Evolutionary conservation across 1,140 invertebrate genomes (phyloP).

Genomic region (Drosophila albomicans): DNA sequence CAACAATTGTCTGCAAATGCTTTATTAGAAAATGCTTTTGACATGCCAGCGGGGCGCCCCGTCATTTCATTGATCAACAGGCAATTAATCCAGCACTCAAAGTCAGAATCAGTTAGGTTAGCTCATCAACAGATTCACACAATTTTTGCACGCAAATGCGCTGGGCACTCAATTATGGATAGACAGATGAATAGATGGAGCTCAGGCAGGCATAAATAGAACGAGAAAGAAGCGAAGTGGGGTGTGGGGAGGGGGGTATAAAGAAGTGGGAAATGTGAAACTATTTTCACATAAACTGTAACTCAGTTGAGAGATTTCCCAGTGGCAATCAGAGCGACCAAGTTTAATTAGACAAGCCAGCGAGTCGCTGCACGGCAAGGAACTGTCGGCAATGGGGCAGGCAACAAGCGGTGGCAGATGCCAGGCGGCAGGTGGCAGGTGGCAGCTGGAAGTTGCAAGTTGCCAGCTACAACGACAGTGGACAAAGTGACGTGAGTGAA

Average conservation of each 20-base stretch:
- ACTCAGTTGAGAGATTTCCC: conserved; percentile 69
- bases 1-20: conserved; percentile 72
- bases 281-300: conserved; percentile 76
- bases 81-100: conserved; percentile 18
- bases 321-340: conserved; percentile 75
- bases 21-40: conserved; percentile 75
- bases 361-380: neutral
- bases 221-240: conserved; percentile 21
- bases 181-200: conserved; percentile 22
- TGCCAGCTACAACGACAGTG: conserved; percentile 48
- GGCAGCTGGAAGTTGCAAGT: conserved; percentile 17
- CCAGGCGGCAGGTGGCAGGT: conserved; percentile 34
- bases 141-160: conserved; percentile 79
- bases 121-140: conserved; percentile 77
- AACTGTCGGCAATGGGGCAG: conserved; percentile 6
- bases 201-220: conserved; percentile 30
- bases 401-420: conserved; percentile 26
- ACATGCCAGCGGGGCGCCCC: conserved; percentile 57
- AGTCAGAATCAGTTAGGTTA: conserved; percentile 41
- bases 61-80: conserved; percentile 1
- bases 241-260: neutral
- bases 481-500: conserved; percentile 74
- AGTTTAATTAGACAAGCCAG: conserved; percentile 73
- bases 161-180: conserved; percentile 55
- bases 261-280: conserved; percentile 65